Percentiles rank a stretch among this genome's conserved stretches.
Evolutionary conservation across 2,888 invertebrate species (phyloP).

Genomic region (Euzetes globulus): DNA sequence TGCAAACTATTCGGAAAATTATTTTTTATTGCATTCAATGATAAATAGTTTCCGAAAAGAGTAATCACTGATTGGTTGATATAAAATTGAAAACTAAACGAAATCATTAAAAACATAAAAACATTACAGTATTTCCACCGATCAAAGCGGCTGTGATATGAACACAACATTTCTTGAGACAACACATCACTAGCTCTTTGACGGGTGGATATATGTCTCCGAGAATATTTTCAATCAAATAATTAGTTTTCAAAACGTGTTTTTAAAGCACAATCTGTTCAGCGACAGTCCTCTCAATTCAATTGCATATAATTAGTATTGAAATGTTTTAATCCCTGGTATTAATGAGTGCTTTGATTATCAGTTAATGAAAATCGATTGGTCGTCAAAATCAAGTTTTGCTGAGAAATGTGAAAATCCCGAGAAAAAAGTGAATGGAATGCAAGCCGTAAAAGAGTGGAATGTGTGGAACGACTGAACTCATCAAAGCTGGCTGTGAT

Average conservation of each 20-base stretch:
- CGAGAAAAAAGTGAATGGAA: background rate
- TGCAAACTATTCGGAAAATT: background rate
- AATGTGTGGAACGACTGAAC: conserved; percentile 41
- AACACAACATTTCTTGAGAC: conserved; percentile 33
- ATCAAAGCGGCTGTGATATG: conserved; percentile 99
- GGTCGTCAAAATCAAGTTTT: too few species aligned
- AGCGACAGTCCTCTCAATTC: background rate
- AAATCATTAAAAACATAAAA: conserved; percentile 30
- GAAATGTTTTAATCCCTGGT: background rate
- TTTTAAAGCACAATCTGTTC: background rate
- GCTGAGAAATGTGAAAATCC: background rate
- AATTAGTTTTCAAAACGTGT: background rate
- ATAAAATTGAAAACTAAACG: background rate
- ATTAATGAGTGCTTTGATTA: background rate
- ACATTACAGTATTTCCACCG: conserved; percentile 39
- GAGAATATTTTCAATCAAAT: background rate
- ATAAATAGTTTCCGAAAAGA: too few species aligned
- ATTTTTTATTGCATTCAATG: too few species aligned
- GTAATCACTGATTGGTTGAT: background rate
- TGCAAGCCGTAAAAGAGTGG: background rate
- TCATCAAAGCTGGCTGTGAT: conserved; percentile 95
- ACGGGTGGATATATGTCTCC: conserved; percentile 55
- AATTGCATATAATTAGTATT: background rate
- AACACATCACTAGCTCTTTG: conserved; percentile 83
- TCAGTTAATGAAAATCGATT: background rate